These are phyloP conservation scores for Perccottus glenii DNA, from an alignment of 2,113 vertebrate species.

Conservation along the genomic window DNA sequence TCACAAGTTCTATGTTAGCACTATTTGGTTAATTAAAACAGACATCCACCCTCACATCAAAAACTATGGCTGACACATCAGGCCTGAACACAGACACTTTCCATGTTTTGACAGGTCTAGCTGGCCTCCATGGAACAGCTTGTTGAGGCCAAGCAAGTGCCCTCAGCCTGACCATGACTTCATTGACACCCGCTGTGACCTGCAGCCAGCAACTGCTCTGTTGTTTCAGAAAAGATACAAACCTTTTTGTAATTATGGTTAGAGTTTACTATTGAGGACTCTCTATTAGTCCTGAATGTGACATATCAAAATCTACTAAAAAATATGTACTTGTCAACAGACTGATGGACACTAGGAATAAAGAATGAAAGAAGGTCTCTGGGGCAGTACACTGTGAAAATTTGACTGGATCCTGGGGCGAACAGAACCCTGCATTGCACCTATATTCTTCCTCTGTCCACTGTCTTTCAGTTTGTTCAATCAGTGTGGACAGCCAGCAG, in stretches of 20 bases:
- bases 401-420: background rate
- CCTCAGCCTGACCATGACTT: constrained; percentile 49
- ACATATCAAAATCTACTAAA: too few relatives aligned
- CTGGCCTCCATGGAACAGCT: constrained; percentile 46
- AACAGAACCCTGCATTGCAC: background rate
- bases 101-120: constrained; percentile 40
- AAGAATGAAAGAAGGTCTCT: too few relatives aligned
- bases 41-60: constrained; percentile 37
- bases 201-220: constrained; percentile 8
- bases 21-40: constrained; percentile 55
- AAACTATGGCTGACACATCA: constrained; percentile 10
- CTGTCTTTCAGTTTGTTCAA: constrained; percentile 43
- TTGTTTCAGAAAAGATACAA: constrained; percentile 11
- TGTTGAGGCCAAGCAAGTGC: constrained; percentile 35
- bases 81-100: constrained; percentile 10
- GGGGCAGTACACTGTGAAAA: background rate
- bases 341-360: too few relatives aligned
- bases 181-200: constrained; percentile 48
- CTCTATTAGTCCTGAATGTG: too few relatives aligned
- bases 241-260: background rate
- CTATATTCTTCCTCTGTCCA: constrained; percentile 20
- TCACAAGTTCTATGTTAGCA: constrained; percentile 23
- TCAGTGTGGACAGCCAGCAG: constrained; percentile 43
- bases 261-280: too few relatives aligned
- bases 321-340: too few relatives aligned